phyloP scores from a whole-genome alignment of 2,888 invertebrate genomes.

The Calameuta idolon region DNA sequence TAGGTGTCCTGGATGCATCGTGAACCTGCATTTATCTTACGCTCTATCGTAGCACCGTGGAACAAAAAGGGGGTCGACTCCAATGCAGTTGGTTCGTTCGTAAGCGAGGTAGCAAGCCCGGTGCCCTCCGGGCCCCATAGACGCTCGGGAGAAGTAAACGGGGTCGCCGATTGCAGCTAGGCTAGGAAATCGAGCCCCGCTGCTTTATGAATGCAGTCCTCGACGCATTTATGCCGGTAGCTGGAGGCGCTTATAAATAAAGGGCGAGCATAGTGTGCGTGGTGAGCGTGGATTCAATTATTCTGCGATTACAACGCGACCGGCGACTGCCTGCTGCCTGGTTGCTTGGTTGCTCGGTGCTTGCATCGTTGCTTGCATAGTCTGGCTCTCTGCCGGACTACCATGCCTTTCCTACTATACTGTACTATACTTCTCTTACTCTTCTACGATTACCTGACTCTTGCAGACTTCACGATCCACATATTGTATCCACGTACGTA shows the following conservation, averaged over 20 bases:
- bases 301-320: conserved; percentile 59
- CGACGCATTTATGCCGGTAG: conserved; percentile 56
- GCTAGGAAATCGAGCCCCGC: conserved; percentile 28
- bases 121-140: conserved; percentile 39
- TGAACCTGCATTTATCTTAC: neutral
- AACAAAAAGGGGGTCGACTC: conserved; percentile 4
- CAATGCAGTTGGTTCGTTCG: conserved; percentile 18
- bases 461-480: neutral
- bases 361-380: neutral
- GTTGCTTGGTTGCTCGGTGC: neutral
- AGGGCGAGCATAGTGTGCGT: conserved; percentile 40
- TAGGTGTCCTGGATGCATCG: neutral
- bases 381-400: neutral
- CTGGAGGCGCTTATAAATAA: conserved; percentile 62
- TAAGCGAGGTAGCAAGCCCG: conserved; percentile 51
- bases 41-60: neutral
- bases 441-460: neutral
- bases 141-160: conserved; percentile 37
- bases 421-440: neutral
- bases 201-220: conserved; percentile 61
- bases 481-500: neutral
- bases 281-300: conserved; percentile 60
- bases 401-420: neutral
- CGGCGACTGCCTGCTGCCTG: conserved; percentile 34
- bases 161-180: conserved; percentile 45